These are phyloP conservation scores for Orthosia incerta DNA, from an alignment of 2,888 invertebrate species.

Conservation along the genomic window DNA sequence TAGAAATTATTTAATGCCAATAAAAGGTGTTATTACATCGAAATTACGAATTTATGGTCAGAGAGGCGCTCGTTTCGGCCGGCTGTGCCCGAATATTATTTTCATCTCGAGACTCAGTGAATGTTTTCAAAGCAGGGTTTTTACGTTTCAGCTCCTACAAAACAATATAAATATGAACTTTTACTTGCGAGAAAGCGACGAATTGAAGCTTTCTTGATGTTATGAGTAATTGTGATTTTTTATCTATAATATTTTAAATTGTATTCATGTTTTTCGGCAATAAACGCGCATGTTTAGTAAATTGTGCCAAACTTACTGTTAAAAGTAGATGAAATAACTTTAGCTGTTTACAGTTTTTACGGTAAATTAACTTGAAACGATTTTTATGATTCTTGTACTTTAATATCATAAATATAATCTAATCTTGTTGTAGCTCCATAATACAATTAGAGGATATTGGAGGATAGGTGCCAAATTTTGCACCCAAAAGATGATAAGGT, in stretches of 20 bases:
- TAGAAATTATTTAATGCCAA: slow-evolving; percentile 44
- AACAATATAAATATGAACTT: slow-evolving; percentile 16
- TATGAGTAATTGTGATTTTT: neutral
- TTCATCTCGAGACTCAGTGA: slow-evolving; percentile 37
- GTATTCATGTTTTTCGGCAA: neutral
- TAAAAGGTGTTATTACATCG: slow-evolving; percentile 54
- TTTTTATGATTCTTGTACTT: neutral
- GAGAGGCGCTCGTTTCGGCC: slow-evolving; percentile 31
- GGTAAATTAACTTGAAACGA: neutral
- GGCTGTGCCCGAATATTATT: slow-evolving; percentile 44
- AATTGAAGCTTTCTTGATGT: neutral
- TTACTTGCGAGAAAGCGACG: neutral
- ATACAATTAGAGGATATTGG: neutral
- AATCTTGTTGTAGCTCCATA: neutral
- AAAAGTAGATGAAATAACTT: neutral
- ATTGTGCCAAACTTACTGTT: neutral
- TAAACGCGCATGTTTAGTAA: neutral
- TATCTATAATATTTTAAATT: too few relatives aligned
- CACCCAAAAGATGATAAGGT: neutral
- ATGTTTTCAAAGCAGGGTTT: slow-evolving; percentile 37
- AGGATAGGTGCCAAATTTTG: neutral
- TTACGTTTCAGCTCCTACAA: slow-evolving; percentile 16
- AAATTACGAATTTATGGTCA: slow-evolving; percentile 47
- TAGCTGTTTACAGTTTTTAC: neutral
- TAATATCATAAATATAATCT: neutral